Base-by-base conservation (phyloP, 2,113 vertebrate genomes). In the Eulemur macaco region DNA sequence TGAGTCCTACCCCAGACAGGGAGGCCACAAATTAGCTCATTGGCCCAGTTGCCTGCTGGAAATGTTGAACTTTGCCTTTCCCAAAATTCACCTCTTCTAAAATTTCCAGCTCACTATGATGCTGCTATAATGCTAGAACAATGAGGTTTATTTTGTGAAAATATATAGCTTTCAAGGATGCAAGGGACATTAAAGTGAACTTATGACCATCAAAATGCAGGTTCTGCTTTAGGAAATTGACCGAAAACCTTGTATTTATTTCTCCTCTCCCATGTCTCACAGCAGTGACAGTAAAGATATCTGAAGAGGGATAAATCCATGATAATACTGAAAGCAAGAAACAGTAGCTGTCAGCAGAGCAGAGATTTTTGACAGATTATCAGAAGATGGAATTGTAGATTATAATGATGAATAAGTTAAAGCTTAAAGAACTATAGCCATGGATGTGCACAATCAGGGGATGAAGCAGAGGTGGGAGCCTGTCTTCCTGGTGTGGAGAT, bases 81-180 rank as follows among this genome's bases (percentile, higher is more conserved):
- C 29, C 50, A 25, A 91, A 91, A 93, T 86, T 87, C 52, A n/a
- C 25, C 8, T 73, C 47, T 88, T 82, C 66, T 77, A 81, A 66
- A 71, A 34, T 63, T 60, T 76, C 39, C 21, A 78, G 52, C 7
- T 74, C 21, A 60, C 25, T 93, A 39, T 80, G 45, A 12, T 60
- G 29, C 45, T 77, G 37, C 34, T 20, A 0, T 81, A 60, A 88
- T 77, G 58, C 17, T 14, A 88, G 34, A 85, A 45, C 17, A 69
- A 4, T 58, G 31, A 86, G 34, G 81, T 23, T 92, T 95, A 42
- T 74, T 91, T 94, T 78, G 74, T 94, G 87, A 95, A 96, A 81
- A 94, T 58, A 45, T 13, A 52, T 31, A 64, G 39, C 42, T 83
- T 95, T 90, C 50, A 80, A 89, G 52, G 31, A 50, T 86, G 31